A percentile compares a stretch with the other conserved stretches of the same genome.
Conservation (phyloP, 2,797 vertebrate species). For the Catharus ustulatus region DNA sequence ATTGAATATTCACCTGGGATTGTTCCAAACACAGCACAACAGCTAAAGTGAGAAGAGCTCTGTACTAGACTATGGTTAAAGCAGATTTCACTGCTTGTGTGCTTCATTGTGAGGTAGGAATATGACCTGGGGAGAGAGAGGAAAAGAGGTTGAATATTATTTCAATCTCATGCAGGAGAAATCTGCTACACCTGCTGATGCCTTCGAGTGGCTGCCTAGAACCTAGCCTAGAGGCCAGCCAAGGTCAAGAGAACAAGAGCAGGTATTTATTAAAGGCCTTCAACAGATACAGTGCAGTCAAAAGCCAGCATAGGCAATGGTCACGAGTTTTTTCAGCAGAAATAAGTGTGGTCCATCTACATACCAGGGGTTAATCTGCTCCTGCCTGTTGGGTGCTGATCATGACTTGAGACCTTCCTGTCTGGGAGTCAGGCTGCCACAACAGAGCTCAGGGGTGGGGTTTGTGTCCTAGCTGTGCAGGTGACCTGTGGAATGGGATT, state of each 20-base stretch:
- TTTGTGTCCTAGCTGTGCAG: neutral
- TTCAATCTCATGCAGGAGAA: neutral
- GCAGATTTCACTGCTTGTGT: neutral
- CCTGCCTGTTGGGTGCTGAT: neutral
- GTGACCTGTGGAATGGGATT: neutral
- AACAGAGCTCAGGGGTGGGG: neutral
- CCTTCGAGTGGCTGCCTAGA: neutral
- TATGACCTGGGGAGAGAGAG: neutral
- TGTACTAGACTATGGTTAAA: neutral
- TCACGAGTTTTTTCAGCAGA: neutral
- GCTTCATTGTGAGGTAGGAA: neutral
- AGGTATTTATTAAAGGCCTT: neutral
- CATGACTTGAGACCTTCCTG: too few relatives aligned
- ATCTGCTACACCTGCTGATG: neutral
- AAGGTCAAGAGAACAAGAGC: neutral
- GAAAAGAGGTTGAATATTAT: neutral
- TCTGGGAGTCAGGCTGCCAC: neutral
- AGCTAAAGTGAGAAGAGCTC: neutral
- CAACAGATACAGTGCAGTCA: neutral
- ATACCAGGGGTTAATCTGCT: neutral
- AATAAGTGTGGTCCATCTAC: neutral
- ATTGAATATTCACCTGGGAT: neutral
- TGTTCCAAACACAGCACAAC: neutral
- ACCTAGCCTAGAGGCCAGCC: too few relatives aligned
- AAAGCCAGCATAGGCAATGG: neutral